A percentile compares a stretch with the other conserved stretches of the same genome.
phyloP scores from a whole-genome alignment of 2,888 invertebrate species.

The Thymelicus lineola region DNA sequence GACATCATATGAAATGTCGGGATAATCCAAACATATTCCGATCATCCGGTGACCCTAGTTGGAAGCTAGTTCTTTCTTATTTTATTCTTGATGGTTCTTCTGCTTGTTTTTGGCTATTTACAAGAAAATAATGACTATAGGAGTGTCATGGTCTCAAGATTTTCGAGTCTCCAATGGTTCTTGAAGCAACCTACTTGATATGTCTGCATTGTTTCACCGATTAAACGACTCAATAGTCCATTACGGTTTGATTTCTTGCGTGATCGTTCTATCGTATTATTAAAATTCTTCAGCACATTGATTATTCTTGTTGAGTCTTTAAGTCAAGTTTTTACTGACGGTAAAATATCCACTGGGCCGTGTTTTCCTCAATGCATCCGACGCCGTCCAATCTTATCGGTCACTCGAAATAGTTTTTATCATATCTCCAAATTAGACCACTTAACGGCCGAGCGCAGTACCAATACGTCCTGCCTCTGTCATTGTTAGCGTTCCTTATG shows the following conservation, averaged over 20 bases:
- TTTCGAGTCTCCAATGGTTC: no score
- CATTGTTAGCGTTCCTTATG: no score
- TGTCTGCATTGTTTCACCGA: background rate
- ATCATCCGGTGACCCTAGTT: no score
- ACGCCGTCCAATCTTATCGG: slow-evolving; percentile 16
- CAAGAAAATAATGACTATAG: no score
- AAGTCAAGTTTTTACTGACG: background rate
- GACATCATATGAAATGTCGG: no score
- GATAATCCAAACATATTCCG: no score
- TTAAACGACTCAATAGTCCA: background rate
- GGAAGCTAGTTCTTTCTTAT: no score
- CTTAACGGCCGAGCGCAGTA: background rate
- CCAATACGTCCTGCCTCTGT: background rate
- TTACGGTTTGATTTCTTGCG: background rate
- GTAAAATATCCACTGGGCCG: background rate
- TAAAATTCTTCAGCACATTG: background rate
- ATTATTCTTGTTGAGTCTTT: background rate
- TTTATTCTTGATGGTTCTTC: no score
- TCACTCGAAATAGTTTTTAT: slow-evolving; percentile 1
- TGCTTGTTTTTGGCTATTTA: no score
- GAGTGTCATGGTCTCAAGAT: no score
- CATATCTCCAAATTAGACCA: slow-evolving; percentile 3
- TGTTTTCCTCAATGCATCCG: slow-evolving; percentile 17
- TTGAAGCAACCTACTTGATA: background rate
- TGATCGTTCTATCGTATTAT: background rate